Evolutionary conservation across 2,113 vertebrate species (phyloP), one percentile per base, ranked within the genome.

Genomic region (Donacobius atricapilla): DNA sequence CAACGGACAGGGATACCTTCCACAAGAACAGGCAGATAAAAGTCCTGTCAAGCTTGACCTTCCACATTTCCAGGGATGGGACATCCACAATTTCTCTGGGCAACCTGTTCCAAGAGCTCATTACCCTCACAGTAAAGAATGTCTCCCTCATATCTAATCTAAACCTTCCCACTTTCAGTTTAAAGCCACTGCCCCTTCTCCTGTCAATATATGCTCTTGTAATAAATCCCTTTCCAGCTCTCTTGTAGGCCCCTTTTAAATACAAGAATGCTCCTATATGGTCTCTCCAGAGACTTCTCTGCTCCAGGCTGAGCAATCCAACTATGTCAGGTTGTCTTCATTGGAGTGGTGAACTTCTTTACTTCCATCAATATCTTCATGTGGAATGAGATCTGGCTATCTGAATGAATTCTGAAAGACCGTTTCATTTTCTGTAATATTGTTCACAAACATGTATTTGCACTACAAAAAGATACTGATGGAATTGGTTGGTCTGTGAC

Each of bases 31-130:
- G 11, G 10, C 3, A 48, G 48, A 31, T 56, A 10, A 42, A 83
- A 69, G 8, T 6, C 40, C 12, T 0, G 0, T 23, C 31, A 54
- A 20, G 37, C 3, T 15, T 33, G 25, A 24, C 10, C 25, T 48
- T 69, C 18, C 11, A 20, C 18, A 63, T 47, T 54, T 40, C 10
- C 40, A 27, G 18, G 12, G 18, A 56, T 61, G 15, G 21, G 5
- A 30, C 17, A 60, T 15, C 5, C 7, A 24, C 18, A 54, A 3
- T 14, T 42, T 54, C 18, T 56, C 18, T 69, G 35, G 6, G 25
- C 6, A 76, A 24, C 35, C 3, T 77, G 30, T 48, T 83, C 15
- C 18, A 35, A 24, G 10, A 22, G 11, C 10, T 56, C 22, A 42
- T 2, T 7, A 20, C 18, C 9, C 27, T 24, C 40, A 20, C 4